Conservation (phyloP, 2,797 vertebrate genomes). For the Nannoperca australis region DNA sequence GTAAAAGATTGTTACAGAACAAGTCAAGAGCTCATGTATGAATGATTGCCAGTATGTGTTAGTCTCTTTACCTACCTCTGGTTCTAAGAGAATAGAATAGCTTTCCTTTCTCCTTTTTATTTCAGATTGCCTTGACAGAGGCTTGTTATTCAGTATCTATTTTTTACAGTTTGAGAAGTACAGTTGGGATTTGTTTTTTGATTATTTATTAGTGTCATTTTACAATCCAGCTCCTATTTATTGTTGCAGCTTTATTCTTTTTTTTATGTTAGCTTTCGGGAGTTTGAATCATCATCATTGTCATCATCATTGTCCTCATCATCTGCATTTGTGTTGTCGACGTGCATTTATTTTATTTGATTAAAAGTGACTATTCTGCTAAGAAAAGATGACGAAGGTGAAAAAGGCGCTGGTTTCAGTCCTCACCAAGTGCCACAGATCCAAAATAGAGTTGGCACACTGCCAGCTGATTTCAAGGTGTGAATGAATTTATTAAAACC, state of each 20-base stretch:
- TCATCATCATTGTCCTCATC: slow-evolving; percentile 61
- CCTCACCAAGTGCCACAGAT: slow-evolving; percentile 66
- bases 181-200: slow-evolving; percentile 37
- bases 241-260: slow-evolving; percentile 62
- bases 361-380: slow-evolving; percentile 44
- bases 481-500: slow-evolving; percentile 46
- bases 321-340: slow-evolving; percentile 31
- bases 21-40: slow-evolving; percentile 43
- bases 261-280: slow-evolving; percentile 37
- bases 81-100: slow-evolving; percentile 63
- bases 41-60: slow-evolving; percentile 49
- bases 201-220: slow-evolving; percentile 76
- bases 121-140: slow-evolving; percentile 13
- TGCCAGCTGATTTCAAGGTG: slow-evolving; percentile 58
- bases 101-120: slow-evolving; percentile 36
- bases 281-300: slow-evolving; percentile 47
- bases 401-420: slow-evolving; percentile 40
- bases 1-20: slow-evolving; percentile 63
- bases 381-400: slow-evolving; percentile 40
- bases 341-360: slow-evolving; percentile 23
- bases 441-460: slow-evolving; percentile 46
- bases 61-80: slow-evolving; percentile 81
- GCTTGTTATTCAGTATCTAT: slow-evolving; percentile 30
- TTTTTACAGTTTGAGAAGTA: slow-evolving; percentile 50
- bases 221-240: slow-evolving; percentile 73